Conservation (phyloP, 23 tunicate genomes). For the Aplidium turbinatum region DNA sequence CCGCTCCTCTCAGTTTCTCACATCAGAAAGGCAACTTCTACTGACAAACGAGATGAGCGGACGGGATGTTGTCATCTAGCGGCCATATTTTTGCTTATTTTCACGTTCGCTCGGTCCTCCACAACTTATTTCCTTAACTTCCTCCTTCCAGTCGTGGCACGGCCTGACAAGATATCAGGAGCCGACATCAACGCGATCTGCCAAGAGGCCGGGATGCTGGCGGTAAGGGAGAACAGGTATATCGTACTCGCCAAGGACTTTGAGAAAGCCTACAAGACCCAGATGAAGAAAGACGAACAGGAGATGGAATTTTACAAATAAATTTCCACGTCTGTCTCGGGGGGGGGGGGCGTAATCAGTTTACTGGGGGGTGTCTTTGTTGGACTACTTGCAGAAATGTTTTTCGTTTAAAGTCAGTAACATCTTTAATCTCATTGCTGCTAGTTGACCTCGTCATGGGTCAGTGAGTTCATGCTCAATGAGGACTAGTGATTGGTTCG, state of each 20-base stretch:
- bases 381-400: too few species aligned
- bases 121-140: constrained; percentile 4
- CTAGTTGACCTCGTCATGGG: too few species aligned
- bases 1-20: too few species aligned
- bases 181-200: constrained; percentile 99
- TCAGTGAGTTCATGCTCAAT: too few species aligned
- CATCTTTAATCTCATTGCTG: background rate
- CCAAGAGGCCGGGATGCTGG: constrained; percentile 99
- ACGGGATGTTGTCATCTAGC: too few species aligned
- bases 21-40: too few species aligned
- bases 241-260: constrained; percentile 98
- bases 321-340: too few species aligned
- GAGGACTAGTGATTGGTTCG: too few species aligned
- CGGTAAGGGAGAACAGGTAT: constrained; percentile 97
- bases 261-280: constrained; percentile 99
- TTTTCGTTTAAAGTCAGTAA: too few species aligned
- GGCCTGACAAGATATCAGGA: constrained; percentile 96
- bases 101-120: background rate
- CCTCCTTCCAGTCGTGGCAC: constrained; percentile 72
- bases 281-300: constrained; percentile 97
- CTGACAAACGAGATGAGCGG: too few species aligned
- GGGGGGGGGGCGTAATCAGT: background rate
- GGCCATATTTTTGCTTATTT: too few species aligned
- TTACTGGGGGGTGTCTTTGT: background rate
- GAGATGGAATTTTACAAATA: constrained; percentile 97